Conservation (phyloP, 30 jellyfish, hydroid and myxozoan species). For the Aurelia aurita region DNA sequence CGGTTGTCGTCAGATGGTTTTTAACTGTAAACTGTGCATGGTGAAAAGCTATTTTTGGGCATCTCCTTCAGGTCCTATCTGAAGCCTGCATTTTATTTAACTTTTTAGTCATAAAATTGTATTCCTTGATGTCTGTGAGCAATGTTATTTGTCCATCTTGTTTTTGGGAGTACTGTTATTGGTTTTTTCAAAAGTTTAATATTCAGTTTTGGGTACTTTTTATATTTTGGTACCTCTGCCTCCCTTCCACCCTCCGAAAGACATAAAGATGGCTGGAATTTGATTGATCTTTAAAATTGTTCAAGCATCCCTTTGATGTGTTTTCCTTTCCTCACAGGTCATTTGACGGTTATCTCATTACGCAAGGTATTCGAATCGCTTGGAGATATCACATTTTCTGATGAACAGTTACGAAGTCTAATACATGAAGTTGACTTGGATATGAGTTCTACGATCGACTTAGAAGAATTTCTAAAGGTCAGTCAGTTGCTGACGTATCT, state of each 20-base stretch:
- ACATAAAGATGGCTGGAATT: neutral
- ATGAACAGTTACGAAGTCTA: constrained; percentile 29
- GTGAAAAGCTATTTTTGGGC: too few relatives aligned
- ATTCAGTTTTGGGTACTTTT: too few relatives aligned
- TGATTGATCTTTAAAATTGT: neutral
- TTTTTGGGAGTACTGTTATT: too few relatives aligned
- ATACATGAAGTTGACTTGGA: constrained; percentile 66
- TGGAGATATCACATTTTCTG: constrained; percentile 49
- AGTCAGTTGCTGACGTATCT: neutral
- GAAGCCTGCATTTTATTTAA: too few relatives aligned
- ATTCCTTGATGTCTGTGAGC: too few relatives aligned
- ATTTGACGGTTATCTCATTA: constrained; percentile 39
- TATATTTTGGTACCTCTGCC: too few relatives aligned
- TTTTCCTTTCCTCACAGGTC: constrained; percentile 37
- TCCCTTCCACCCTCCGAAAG: too few relatives aligned
- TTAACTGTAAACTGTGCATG: too few relatives aligned
- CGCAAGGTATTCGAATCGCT: constrained; percentile 26
- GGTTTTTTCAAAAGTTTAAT: too few relatives aligned
- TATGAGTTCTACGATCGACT: constrained; percentile 63
- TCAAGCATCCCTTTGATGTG: neutral
- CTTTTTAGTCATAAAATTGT: too few relatives aligned
- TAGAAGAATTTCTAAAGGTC: constrained; percentile 70
- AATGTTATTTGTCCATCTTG: too few relatives aligned
- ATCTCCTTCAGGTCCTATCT: too few relatives aligned
- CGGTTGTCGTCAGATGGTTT: neutral